A percentile compares a stretch with the other conserved stretches of the same genome.
phyloP scores from a whole-genome alignment of 1,140 invertebrate genomes.

The Brevipalpus yothersi region DNA sequence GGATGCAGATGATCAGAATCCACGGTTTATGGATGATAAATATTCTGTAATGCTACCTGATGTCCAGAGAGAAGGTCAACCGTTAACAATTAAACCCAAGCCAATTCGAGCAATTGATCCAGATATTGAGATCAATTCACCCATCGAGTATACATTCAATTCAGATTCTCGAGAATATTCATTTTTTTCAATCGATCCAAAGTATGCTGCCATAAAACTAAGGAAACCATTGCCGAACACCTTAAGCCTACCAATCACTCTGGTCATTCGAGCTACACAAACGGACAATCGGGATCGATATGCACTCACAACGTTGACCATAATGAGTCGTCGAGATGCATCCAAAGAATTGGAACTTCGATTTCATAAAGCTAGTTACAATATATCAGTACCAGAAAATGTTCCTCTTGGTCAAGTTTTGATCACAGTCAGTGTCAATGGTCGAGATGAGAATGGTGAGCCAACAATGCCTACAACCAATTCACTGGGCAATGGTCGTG shows the following conservation, averaged over 20 bases:
- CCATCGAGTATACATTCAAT: conserved; percentile 37
- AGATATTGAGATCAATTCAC: conserved; percentile 48
- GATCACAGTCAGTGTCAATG: conserved; percentile 23
- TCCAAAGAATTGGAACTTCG: conserved; percentile 25
- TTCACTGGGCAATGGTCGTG: background rate
- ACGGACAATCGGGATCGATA: conserved; percentile 65
- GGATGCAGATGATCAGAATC: conserved; percentile 81
- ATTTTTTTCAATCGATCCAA: conserved; percentile 29
- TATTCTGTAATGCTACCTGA: conserved; percentile 44
- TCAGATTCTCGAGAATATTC: conserved; percentile 22
- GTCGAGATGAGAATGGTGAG: background rate
- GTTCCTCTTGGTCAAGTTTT: conserved; percentile 33
- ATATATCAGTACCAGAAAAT: conserved; percentile 44
- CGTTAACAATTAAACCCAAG: conserved; percentile 29
- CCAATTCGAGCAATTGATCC: conserved; percentile 46
- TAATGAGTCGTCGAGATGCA: conserved; percentile 23
- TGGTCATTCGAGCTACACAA: conserved; percentile 62
- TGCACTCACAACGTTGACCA: conserved; percentile 47
- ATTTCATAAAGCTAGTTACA: conserved; percentile 44
- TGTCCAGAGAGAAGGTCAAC: conserved; percentile 32
- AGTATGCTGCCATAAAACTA: conserved; percentile 32
- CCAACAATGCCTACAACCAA: background rate
- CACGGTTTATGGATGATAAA: conserved; percentile 42
- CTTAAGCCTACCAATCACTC: conserved; percentile 33
- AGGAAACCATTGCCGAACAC: conserved; percentile 29